A percentile compares a stretch with the other conserved stretches of the same genome.
phyloP scores from a whole-genome alignment of 2,113 vertebrate species.

The Hepsetus odoe region DNA sequence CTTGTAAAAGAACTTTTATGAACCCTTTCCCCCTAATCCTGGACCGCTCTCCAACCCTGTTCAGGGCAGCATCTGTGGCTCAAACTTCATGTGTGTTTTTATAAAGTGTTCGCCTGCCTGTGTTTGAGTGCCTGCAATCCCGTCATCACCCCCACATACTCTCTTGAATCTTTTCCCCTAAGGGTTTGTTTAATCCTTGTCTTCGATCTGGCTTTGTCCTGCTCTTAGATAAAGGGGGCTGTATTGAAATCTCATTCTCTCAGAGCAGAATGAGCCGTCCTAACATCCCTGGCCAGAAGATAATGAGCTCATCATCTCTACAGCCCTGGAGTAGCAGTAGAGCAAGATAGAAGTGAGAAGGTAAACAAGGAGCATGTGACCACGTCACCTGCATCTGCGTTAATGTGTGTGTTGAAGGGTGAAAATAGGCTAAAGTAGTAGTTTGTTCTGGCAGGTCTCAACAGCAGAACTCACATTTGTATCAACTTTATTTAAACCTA shows the following conservation, averaged over 20 bases:
- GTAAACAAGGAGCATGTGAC: slow-evolving; percentile 37
- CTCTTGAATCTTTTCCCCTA: slow-evolving; percentile 57
- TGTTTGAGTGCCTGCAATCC: not conserved
- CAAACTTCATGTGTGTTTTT: not conserved
- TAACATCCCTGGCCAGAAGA: slow-evolving; percentile 52
- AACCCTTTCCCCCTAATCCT: no score
- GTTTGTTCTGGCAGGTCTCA: no score
- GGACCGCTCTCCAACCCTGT: not conserved
- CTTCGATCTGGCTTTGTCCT: slow-evolving; percentile 44
- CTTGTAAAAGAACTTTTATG: no score
- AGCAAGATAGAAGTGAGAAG: not conserved
- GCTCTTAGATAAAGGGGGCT: slow-evolving; percentile 53
- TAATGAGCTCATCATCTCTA: slow-evolving; percentile 54
- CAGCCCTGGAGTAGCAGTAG: slow-evolving; percentile 22
- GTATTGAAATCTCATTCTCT: not conserved
- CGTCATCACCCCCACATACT: slow-evolving; percentile 4
- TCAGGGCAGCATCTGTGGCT: not conserved
- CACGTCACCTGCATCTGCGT: not conserved
- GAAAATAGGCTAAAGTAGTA: no score
- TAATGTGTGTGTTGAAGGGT: not conserved
- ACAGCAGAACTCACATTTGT: no score
- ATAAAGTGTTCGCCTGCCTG: not conserved
- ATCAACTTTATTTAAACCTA: no score
- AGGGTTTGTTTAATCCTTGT: slow-evolving; percentile 60
- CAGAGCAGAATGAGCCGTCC: slow-evolving; percentile 23